phyloP scores from a whole-genome alignment of 2,888 invertebrate species.

The Tromatobia lineatoria region DNA sequence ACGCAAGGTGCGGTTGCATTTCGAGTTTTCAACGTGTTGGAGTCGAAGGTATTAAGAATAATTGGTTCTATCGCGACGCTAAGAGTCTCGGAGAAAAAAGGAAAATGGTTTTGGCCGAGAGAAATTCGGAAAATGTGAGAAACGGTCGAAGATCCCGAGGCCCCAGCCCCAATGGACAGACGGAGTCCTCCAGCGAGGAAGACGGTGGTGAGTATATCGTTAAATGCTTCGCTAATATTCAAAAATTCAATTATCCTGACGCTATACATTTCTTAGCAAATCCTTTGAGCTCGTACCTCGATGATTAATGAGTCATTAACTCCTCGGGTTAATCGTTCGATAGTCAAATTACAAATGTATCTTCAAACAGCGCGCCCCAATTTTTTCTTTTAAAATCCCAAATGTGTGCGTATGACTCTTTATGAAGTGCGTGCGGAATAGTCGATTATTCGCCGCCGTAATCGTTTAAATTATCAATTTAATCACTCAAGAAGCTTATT shows the following conservation, averaged over 20 bases:
- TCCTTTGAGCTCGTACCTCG: not conserved
- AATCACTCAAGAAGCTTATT: not conserved
- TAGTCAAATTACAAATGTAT: constrained; percentile 71
- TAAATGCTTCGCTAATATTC: constrained; percentile 17
- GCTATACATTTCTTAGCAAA: not conserved
- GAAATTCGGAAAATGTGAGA: constrained; percentile 93
- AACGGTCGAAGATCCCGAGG: constrained; percentile 96
- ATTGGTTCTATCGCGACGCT: constrained; percentile 32
- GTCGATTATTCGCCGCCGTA: constrained; percentile 29
- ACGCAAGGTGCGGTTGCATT: constrained; percentile 76
- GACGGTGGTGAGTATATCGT: constrained; percentile 90
- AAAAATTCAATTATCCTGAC: not conserved
- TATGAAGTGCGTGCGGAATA: constrained; percentile 15
- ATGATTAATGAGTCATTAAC: not conserved
- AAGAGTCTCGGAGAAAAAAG: constrained; percentile 38
- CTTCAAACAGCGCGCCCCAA: constrained; percentile 80
- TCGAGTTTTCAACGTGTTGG: constrained; percentile 31
- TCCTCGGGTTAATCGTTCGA: constrained; percentile 60
- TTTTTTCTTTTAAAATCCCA: constrained; percentile 63
- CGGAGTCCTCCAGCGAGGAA: constrained; percentile 94
- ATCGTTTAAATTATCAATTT: constrained; percentile 26
- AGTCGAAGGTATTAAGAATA: constrained; percentile 32
- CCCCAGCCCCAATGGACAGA: constrained; percentile 95
- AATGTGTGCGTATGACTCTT: constrained; percentile 12
- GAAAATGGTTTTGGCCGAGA: constrained; percentile 95